Evolutionary conservation across 2,888 invertebrate genomes (phyloP), one percentile per base, ranked within the genome.

Genomic region (Anarsia innoxiella): DNA sequence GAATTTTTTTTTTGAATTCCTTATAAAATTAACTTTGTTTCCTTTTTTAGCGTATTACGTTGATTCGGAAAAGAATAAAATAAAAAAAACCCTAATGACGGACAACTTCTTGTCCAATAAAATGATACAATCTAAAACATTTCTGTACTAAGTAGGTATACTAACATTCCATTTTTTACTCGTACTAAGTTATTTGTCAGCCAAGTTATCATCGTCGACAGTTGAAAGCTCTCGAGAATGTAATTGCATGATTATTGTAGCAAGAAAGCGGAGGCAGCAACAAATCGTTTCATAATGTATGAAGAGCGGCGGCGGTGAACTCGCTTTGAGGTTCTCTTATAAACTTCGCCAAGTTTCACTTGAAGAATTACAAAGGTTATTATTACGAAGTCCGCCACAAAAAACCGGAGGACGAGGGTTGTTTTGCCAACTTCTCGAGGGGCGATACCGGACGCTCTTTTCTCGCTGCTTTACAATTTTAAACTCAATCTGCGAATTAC

Each of bases 351-450:
- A 64, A 66, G 60, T 67, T 61, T 66, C 59, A 58, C 61, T 61
- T 58, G 58, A 63, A 64, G 65, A 68, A 66, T 67, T 66, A 68
- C 59, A 67, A 68, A 70, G 70, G 64, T 69, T 66, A 66, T 68
- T 69, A 68, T 66, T 66, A 62, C 59, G 61, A 53, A 62, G 58
- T 56, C 59, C 53, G 53, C 60, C 52, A 55, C 61, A 60, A 65
- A 56, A 63, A 66, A 60, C 54, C 50, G 48, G 41, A 44, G 51
- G 53, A 51, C 49, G 57, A 53, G 59, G 55, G 66, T 57, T 64
- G 57, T 58, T 59, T 60, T 52, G 53, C 51, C 49, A 64, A 66
- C 56, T 67, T 62, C 54, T 53, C 47, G 48, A 49, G 53, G 56
- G 55, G 54, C 44, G 54, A 50, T 45, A 45, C 49, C 50, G 53